phyloP scores from a whole-genome alignment of 2,113 vertebrate species.

The Calcarius ornatus region DNA sequence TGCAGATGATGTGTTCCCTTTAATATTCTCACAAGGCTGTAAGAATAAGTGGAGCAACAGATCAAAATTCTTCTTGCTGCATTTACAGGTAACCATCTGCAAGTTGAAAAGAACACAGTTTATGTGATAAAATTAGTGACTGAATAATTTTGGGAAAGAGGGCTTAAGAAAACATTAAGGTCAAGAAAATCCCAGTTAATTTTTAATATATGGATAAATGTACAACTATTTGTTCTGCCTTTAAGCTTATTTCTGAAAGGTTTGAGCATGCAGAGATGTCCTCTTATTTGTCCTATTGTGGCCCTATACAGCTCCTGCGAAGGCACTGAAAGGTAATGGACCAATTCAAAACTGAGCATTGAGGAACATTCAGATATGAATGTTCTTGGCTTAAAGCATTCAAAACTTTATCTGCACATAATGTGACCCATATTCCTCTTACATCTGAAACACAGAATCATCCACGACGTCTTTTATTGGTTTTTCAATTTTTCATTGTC shows the following conservation, averaged over 20 bases:
- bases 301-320: not conserved
- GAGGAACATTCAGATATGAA: not conserved
- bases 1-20: not conserved
- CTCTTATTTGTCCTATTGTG: not conserved
- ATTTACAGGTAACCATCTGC: not conserved
- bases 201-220: not conserved
- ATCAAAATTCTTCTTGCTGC: not conserved
- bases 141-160: not conserved
- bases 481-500: not conserved
- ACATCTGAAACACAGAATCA: not conserved
- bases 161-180: not conserved
- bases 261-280: not conserved
- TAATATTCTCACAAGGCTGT: not conserved
- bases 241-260: not conserved
- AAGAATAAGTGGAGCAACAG: not conserved
- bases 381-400: not conserved
- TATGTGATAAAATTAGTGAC: not conserved
- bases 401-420: not conserved
- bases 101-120: not conserved
- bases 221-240: not conserved
- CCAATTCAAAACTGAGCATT: not conserved
- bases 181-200: not conserved
- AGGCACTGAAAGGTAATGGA: not conserved
- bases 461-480: not conserved
- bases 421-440: not conserved